Evolutionary conservation across 2,797 vertebrate genomes (phyloP).

Genomic region (Oryzias sinensis): DNA sequence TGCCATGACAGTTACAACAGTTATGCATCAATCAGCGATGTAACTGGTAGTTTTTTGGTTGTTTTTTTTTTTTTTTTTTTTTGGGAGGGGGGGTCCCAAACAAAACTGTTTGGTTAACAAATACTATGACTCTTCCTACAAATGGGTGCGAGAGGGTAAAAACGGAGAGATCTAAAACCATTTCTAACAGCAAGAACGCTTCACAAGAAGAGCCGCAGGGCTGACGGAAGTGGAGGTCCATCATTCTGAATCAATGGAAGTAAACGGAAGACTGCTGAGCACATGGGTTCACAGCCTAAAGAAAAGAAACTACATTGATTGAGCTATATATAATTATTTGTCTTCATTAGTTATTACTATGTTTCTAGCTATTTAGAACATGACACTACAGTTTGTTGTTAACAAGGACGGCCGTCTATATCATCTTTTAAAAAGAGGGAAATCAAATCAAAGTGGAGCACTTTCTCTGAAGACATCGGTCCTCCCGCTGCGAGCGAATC

Average conservation of each 20-base stretch:
- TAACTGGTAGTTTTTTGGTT: background rate
- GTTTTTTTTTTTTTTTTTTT: slow-evolving; percentile 1
- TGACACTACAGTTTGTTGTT: too few species aligned
- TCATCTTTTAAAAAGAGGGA: background rate
- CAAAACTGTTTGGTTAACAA: slow-evolving; percentile 3
- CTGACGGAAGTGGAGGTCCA: background rate
- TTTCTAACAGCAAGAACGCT: slow-evolving; percentile 2
- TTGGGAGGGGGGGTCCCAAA: slow-evolving; percentile 2
- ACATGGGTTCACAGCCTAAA: background rate
- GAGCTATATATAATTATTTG: too few species aligned
- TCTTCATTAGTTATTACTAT: too few species aligned
- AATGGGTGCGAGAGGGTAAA: background rate
- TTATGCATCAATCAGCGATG: slow-evolving; percentile 2
- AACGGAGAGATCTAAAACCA: slow-evolving; percentile 4
- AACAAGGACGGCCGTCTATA: too few species aligned
- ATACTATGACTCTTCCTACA: slow-evolving; percentile 17
- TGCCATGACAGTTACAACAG: background rate
- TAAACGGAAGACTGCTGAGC: background rate
- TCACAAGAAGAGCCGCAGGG: background rate
- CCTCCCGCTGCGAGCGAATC: slow-evolving; percentile 9
- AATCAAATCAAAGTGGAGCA: background rate
- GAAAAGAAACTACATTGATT: too few species aligned
- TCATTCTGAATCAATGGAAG: background rate
- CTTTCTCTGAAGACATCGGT: slow-evolving; percentile 2
- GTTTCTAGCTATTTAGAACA: too few species aligned